Percentiles rank a stretch among this genome's conserved stretches.
These are phyloP conservation scores for Enteromius anoplus DNA, from an alignment of 2,797 vertebrate species.

Conservation along the genomic window DNA sequence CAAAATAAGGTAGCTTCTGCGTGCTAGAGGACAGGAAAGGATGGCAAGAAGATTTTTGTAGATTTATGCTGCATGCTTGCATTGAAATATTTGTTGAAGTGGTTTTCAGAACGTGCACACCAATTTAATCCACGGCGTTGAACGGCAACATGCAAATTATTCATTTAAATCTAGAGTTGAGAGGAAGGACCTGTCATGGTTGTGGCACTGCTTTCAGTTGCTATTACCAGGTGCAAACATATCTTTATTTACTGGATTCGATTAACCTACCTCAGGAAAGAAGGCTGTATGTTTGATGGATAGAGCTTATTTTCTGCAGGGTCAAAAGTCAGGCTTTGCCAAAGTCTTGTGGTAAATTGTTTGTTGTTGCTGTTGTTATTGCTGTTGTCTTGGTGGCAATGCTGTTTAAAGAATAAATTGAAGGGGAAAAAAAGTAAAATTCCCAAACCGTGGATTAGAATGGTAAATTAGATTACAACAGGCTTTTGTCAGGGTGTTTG, in stretches of 20 bases:
- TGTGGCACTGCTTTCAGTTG: not conserved
- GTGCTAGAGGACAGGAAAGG: not conserved
- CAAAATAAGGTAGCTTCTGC: not conserved
- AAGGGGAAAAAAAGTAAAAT: not conserved
- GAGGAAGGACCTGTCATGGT: conserved; percentile 18
- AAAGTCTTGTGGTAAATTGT: conserved; percentile 57
- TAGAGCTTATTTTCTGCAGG: conserved; percentile 47
- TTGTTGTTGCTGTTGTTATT: conserved; percentile 69
- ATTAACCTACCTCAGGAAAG: conserved; percentile 49
- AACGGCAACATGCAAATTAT: conserved; percentile 37
- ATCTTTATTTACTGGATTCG: conserved; percentile 54
- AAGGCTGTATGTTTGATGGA: conserved; percentile 43
- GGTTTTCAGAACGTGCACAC: not conserved
- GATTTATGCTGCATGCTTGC: not conserved
- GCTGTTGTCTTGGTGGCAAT: conserved; percentile 56
- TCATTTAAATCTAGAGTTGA: conserved; percentile 29
- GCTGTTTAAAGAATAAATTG: conserved; percentile 61
- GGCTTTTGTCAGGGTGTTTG: conserved; percentile 4
- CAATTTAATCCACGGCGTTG: not conserved
- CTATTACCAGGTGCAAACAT: conserved; percentile 33
- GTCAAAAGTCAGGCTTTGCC: conserved; percentile 44
- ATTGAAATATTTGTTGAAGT: not conserved
- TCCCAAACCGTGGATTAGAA: not conserved
- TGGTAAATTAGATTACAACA: conserved; percentile 24
- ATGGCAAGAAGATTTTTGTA: not conserved